Percentiles rank a stretch among this genome's conserved stretches.
These are phyloP conservation scores for Drosophila parthenogenetica DNA, from an alignment of 2,888 invertebrate species.

Conservation along the genomic window DNA sequence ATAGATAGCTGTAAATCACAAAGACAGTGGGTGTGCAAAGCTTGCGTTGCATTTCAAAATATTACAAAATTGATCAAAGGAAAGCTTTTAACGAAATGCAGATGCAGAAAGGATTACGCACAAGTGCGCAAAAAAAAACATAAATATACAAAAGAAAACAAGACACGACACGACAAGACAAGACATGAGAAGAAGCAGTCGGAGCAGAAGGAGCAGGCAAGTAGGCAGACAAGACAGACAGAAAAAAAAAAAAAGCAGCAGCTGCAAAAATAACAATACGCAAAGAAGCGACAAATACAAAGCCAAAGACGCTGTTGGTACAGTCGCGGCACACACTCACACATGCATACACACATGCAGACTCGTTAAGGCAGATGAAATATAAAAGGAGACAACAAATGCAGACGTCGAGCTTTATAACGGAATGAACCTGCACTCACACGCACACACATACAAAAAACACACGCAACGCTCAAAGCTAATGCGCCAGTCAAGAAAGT, in stretches of 20 bases:
- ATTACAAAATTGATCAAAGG: conserved; percentile 15
- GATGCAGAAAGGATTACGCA: conserved; percentile 36
- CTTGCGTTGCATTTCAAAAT: conserved; percentile 37
- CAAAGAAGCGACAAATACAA: conserved; percentile 56
- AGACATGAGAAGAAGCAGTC: not conserved
- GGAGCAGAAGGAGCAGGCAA: not conserved
- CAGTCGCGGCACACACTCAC: conserved; percentile 47
- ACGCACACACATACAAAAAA: conserved; percentile 24
- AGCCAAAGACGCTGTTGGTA: conserved; percentile 51
- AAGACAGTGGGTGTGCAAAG: conserved; percentile 26
- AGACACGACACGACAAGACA: conserved; percentile 3
- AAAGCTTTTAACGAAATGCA: conserved; percentile 5
- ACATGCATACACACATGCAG: conserved; percentile 9
- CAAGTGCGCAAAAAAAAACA: conserved; percentile 40
- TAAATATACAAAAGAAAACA: not conserved
- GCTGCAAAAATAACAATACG: conserved; percentile 63
- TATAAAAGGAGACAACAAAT: conserved; percentile 42
- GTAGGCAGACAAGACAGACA: not conserved
- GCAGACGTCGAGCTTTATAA: conserved; percentile 54
- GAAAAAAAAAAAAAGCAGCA: conserved; percentile 33
- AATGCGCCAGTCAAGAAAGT: conserved; percentile 28
- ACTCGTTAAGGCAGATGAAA: not conserved
- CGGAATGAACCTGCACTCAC: conserved; percentile 52
- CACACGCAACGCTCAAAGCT: conserved; percentile 17
- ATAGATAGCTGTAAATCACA: conserved; percentile 36